Base-by-base conservation (phyloP, 2,888 invertebrate genomes). In the Augiades crinisus region DNA sequence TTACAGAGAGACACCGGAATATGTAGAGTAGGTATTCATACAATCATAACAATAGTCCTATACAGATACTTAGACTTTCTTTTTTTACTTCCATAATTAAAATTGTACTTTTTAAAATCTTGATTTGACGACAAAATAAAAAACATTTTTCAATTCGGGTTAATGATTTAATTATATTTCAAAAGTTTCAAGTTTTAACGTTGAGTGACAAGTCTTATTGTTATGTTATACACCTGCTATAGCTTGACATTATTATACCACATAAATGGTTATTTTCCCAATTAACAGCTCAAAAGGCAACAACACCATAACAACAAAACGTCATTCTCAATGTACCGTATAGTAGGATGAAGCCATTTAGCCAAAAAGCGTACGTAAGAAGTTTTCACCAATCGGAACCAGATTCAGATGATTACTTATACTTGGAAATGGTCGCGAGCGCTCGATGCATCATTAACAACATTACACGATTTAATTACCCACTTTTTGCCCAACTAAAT, bases 391-490 rank as follows among this genome's bases (percentile, higher is more conserved):
- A 79, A 78, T 80, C 82, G 81, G 75, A 75, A 63, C 53, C 78
- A 81, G 82, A 87, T 88, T 79, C 81, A 73, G 78, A 80, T 77
- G 80, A 85, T 83, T 79, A 80, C 75, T 82, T 85, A 82, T 88
- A 87, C 89, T 85, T 84, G 86, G 88, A 86, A 87, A 86, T 83
- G 72, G 69, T 67, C 71, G 68, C 70, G 70, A 72, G 72, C 62
- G 75, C 74, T 72, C 73, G 75, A 68, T 72, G 72, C 76, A 75
- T 83, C 85, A 84, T 88, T 87, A 87, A 87, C 82, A 72, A 72
- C 79, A 81, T 83, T 81, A 77, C 70, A 65, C 60, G 84, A 77
- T 81, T 87, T 81, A 82, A 84, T 87, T 82, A 79, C 56, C 62
- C 55, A 56, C 64, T 77, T 78, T 73, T 75, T 65, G 57, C 50